phyloP scores from a whole-genome alignment of 2,113 vertebrate genomes.

The Pristiophorus japonicus region DNA sequence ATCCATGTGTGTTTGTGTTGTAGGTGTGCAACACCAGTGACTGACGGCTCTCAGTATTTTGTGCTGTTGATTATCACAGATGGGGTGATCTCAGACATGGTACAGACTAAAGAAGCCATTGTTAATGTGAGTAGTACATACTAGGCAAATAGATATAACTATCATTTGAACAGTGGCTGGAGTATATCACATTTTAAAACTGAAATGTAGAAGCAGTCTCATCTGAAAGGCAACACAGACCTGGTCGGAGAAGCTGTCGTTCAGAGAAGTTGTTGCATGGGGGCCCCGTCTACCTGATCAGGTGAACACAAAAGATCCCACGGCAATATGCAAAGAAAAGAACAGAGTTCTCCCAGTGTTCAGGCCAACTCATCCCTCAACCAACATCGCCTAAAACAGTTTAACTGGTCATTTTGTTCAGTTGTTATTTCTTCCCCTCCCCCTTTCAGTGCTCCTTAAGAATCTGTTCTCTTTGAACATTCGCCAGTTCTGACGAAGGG shows the following conservation, averaged over 20 bases:
- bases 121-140: slow-evolving; percentile 72
- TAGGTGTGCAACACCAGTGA: slow-evolving; percentile 78
- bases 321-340: not conserved
- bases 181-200: not conserved
- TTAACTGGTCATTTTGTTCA: not conserved
- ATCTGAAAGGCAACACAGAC: not conserved
- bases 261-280: not conserved
- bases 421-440: no score
- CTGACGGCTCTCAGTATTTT: slow-evolving; percentile 90
- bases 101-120: slow-evolving; percentile 93
- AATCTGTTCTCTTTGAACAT: no score
- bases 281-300: not conserved
- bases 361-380: not conserved
- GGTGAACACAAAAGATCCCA: not conserved
- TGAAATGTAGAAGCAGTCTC: not conserved
- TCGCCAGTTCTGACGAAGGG: no score
- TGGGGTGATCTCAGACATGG: slow-evolving; percentile 96
- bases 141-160: not conserved
- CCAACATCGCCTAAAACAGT: not conserved
- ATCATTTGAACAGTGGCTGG: not conserved
- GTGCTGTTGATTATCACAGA: slow-evolving; percentile 95
- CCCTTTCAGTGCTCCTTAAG: no score
- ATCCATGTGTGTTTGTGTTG: slow-evolving; percentile 11
- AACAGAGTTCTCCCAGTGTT: not conserved
- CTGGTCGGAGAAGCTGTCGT: not conserved